Percentiles rank a stretch among this genome's conserved stretches.
These are phyloP conservation scores for Dasysyrphus albostriatus DNA, from an alignment of 2,888 invertebrate species.

Conservation along the genomic window DNA sequence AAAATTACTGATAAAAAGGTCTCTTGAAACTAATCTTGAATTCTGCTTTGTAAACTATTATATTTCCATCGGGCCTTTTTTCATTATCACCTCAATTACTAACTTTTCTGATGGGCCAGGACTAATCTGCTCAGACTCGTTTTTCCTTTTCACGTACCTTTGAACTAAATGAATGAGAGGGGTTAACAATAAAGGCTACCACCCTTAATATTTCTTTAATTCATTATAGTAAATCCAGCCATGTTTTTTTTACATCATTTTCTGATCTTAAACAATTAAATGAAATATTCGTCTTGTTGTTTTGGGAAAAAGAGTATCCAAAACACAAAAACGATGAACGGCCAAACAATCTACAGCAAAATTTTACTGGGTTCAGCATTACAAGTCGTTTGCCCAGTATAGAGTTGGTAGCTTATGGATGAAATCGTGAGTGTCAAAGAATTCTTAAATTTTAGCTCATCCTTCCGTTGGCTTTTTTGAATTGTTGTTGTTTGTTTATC, in stretches of 20 bases:
- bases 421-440: constrained; percentile 45
- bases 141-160: no score
- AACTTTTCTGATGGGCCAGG: no score
- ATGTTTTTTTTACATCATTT: background rate
- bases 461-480: constrained; percentile 16
- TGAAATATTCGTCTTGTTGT: constrained; percentile 53
- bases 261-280: constrained; percentile 38
- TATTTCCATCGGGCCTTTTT: no score
- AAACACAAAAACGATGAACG: background rate
- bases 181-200: no score
- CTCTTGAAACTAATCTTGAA: no score
- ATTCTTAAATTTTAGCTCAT: constrained; percentile 20
- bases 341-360: constrained; percentile 5
- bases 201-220: background rate
- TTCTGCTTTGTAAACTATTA: no score
- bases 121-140: no score
- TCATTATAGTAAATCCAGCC: background rate
- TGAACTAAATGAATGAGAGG: no score
- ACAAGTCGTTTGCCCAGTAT: background rate
- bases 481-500: background rate
- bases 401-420: constrained; percentile 25
- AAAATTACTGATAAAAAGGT: no score
- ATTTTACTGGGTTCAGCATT: constrained; percentile 30
- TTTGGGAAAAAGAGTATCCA: background rate
- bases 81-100: no score